Evolutionary conservation across 2,113 vertebrate species (phyloP).

Genomic region (Girardinichthys multiradiatus): DNA sequence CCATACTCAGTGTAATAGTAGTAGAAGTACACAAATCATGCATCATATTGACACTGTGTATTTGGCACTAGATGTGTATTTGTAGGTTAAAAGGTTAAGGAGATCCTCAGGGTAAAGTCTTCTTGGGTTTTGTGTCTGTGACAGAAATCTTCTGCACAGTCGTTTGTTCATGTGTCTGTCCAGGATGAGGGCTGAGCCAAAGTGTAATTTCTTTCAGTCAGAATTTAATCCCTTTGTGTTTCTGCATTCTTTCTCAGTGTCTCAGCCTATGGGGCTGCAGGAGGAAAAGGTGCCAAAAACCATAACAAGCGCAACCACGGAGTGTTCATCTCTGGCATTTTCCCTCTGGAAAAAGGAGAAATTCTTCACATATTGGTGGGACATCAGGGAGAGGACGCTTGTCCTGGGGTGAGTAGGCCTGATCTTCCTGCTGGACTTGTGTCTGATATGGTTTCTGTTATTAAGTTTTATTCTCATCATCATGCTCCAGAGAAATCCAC

Average conservation of each 20-base stretch:
- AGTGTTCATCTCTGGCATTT: conserved; percentile 88
- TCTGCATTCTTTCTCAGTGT: conserved; percentile 76
- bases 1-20: no score
- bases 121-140: neutral
- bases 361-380: conserved; percentile 88
- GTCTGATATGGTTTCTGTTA: conserved; percentile 2
- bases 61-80: no score
- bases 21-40: no score
- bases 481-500: conserved; percentile 77
- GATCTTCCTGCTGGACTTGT: neutral
- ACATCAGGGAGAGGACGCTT: conserved; percentile 91
- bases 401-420: conserved; percentile 84
- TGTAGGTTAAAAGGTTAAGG: no score
- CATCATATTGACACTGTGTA: no score
- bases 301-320: conserved; percentile 89
- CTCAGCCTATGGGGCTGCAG: conserved; percentile 89
- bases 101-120: no score
- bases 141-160: neutral
- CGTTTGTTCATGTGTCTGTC: neutral
- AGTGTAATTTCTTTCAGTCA: conserved; percentile 26
- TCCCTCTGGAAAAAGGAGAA: conserved; percentile 86
- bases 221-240: conserved; percentile 15
- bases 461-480: conserved; percentile 17
- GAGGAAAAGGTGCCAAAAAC: conserved; percentile 90
- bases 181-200: neutral